These are phyloP conservation scores for Phengaris arion DNA, from an alignment of 2,888 invertebrate genomes.

Conservation along the genomic window DNA sequence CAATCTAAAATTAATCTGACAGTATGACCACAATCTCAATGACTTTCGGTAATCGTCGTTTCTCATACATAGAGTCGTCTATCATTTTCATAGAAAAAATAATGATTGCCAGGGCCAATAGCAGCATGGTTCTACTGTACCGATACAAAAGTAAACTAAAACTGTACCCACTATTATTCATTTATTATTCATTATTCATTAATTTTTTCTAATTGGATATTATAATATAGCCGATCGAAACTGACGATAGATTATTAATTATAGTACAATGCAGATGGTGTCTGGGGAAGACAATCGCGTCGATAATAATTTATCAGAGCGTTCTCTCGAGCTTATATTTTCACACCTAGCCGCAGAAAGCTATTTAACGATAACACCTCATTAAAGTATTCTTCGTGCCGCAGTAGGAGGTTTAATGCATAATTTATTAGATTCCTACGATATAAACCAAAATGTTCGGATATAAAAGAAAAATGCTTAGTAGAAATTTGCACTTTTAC, in stretches of 20 bases:
- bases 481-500: neutral
- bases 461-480: neutral
- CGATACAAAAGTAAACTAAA: too few relatives aligned
- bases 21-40: too few relatives aligned
- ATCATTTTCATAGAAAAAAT: too few relatives aligned
- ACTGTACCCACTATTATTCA: neutral
- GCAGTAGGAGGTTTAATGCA: neutral
- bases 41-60: too few relatives aligned
- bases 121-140: too few relatives aligned
- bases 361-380: constrained; percentile 9
- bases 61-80: too few relatives aligned
- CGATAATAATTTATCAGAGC: constrained; percentile 20
- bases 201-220: neutral
- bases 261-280: constrained; percentile 22
- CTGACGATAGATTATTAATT: constrained; percentile 23
- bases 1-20: too few relatives aligned
- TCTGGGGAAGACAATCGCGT: constrained; percentile 15
- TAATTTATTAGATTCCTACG: constrained; percentile 11
- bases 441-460: constrained; percentile 6
- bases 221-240: neutral
- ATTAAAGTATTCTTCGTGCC: neutral
- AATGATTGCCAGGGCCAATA: too few relatives aligned
- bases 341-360: neutral
- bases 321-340: neutral
- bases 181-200: neutral